These are phyloP conservation scores for Leucoma salicis DNA, from an alignment of 2,888 invertebrate genomes.

Conservation along the genomic window DNA sequence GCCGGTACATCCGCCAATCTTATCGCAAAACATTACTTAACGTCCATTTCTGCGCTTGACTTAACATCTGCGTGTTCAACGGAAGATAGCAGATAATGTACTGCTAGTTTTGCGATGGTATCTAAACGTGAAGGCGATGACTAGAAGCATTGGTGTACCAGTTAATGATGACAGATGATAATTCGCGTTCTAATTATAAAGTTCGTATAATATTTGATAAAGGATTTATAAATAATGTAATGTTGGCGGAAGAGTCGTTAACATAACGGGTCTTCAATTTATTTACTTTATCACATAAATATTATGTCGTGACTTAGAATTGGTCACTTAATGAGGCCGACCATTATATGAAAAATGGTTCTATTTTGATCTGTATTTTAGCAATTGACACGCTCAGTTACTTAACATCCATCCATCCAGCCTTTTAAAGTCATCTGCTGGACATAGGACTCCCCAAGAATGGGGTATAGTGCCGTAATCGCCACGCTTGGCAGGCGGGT, in stretches of 20 bases:
- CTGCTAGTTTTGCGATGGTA: conserved; percentile 47
- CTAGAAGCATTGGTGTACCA: not conserved
- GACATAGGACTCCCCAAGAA: too few relatives aligned
- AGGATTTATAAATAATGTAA: conserved; percentile 13
- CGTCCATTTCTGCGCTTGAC: conserved; percentile 56
- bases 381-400: too few relatives aligned
- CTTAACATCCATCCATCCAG: too few relatives aligned
- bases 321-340: too few relatives aligned
- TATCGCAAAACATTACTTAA: conserved; percentile 49
- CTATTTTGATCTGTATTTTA: too few relatives aligned
- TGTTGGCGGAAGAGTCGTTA: conserved; percentile 21
- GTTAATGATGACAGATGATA: not conserved
- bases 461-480: too few relatives aligned
- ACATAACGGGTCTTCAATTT: conserved; percentile 18
- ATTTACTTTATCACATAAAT: not conserved
- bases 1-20: conserved; percentile 52
- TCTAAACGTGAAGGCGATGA: not conserved
- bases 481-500: too few relatives aligned
- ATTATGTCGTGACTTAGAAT: too few relatives aligned
- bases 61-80: conserved; percentile 44
- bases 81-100: conserved; percentile 57
- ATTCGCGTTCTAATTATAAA: not conserved
- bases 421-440: too few relatives aligned
- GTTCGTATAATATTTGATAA: not conserved
- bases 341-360: too few relatives aligned